Base-by-base conservation (phyloP, 2,888 invertebrate species). In the Stomorhina lunata region DNA sequence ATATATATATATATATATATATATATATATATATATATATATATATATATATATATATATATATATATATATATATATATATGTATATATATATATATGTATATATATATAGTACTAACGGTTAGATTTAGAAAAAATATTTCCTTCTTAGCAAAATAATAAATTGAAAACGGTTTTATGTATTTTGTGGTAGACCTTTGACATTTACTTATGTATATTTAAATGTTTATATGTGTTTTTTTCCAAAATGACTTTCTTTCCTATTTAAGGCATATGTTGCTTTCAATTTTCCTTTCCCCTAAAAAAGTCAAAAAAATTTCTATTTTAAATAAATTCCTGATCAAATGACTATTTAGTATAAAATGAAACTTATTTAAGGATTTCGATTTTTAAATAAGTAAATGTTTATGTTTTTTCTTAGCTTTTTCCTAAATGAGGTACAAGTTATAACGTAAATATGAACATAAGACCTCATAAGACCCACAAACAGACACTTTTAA, bases 401-500 rank as follows among this genome's bases (percentile, higher is more conserved):
- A n/a, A n/a, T n/a, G n/a, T n/a, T n/a, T n/a, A n/a, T n/a, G n/a
- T n/a, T 55, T 55, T 69, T 7, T 27, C 4, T 53, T 4, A n/a
- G n/a, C n/a, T n/a, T n/a, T n/a, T n/a, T n/a, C n/a, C 17, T 3
- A 37, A 32, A 50, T 4, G 10, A 10, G 15, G 10, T 43, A 32
- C 27, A 17, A 55, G 4, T 20, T 57, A 15, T 57, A 22, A 10
- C 12, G 34, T 34, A 57, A 32, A 34, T n/a, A n/a, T n/a, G n/a
- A n/a, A n/a, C n/a, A n/a, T n/a, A n/a, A n/a, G n/a, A n/a, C n/a
- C n/a, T n/a, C 5, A 29, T 29, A 2, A 63, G 7, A 43, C 43
- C 27, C 43, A 43, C 15, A 63, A 63, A 63, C 29, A 63, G n/a
- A 63, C 63, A 45, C 45, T 45, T 63, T 45, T 12, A 43, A 29